Evolutionary conservation across 2,797 vertebrate genomes (phyloP).

Genomic region (Malacoraja senta): DNA sequence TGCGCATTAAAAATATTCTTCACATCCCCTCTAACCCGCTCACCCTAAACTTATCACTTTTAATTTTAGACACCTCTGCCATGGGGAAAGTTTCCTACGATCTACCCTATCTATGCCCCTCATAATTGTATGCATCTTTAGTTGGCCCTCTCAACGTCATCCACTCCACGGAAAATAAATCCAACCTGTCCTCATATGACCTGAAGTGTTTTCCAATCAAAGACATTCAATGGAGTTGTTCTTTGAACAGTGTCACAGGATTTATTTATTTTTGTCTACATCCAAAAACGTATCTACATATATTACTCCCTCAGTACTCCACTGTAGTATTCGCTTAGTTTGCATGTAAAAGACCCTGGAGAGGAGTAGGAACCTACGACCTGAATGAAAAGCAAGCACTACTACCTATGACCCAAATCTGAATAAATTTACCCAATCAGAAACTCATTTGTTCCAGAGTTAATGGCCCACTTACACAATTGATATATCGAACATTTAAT

Average conservation of each 20-base stretch:
- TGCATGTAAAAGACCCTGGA: neutral
- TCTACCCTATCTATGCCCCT: no score
- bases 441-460: neutral
- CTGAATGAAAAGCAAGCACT: neutral
- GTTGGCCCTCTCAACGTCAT: no score
- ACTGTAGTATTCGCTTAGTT: neutral
- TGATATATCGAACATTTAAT: neutral
- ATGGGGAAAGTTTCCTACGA: no score
- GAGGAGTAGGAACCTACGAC: neutral
- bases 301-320: neutral
- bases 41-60: no score
- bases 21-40: no score
- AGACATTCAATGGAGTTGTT: neutral
- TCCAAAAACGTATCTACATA: neutral
- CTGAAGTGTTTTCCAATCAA: neutral
- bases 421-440: neutral
- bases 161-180: no score
- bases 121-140: no score
- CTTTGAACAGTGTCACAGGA: neutral
- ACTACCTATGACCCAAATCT: neutral
- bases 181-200: no score
- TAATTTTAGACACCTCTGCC: no score
- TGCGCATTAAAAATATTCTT: no score
- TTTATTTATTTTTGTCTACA: neutral
- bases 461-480: neutral